Evolutionary conservation across 2,113 vertebrate genomes (phyloP).

Genomic region (Xenopus borealis): DNA sequence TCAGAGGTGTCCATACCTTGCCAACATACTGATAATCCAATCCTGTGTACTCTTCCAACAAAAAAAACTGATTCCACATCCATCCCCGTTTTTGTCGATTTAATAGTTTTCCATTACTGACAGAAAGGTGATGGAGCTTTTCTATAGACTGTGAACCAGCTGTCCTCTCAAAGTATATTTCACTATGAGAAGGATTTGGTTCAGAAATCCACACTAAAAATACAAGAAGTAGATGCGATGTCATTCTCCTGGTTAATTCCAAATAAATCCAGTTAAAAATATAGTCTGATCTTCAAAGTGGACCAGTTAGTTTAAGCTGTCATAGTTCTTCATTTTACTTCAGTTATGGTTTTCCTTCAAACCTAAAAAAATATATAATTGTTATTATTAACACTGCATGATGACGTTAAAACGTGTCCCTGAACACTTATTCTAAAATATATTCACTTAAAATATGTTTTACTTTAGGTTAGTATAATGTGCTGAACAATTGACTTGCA

Average conservation of each 20-base stretch:
- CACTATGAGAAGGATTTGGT: conserved; percentile 56
- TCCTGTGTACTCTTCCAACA: conserved; percentile 77
- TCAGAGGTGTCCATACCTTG: conserved; percentile 60
- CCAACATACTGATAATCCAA: conserved; percentile 78
- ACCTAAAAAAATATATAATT: conserved; percentile 55
- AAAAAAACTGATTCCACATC: conserved; percentile 83
- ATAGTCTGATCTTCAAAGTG: conserved; percentile 49
- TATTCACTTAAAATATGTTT: no score
- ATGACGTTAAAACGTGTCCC: no score
- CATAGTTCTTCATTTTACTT: conserved; percentile 49
- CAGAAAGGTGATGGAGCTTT: conserved; percentile 50
- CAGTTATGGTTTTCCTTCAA: conserved; percentile 43
- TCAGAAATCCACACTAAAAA: conserved; percentile 69
- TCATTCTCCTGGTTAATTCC: conserved; percentile 57
- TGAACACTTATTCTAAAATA: no score
- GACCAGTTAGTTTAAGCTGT: conserved; percentile 34
- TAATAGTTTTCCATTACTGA: conserved; percentile 67
- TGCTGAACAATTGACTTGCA: no score
- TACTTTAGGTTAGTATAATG: no score
- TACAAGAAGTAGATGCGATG: conserved; percentile 55
- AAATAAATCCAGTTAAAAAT: neutral
- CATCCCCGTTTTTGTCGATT: conserved; percentile 76
- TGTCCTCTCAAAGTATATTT: conserved; percentile 70
- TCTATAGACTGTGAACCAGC: conserved; percentile 56
- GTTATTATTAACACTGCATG: neutral